A percentile compares a stretch with the other conserved stretches of the same genome.
phyloP scores from a whole-genome alignment of 2,113 vertebrate species.

The Scalopus aquaticus region DNA sequence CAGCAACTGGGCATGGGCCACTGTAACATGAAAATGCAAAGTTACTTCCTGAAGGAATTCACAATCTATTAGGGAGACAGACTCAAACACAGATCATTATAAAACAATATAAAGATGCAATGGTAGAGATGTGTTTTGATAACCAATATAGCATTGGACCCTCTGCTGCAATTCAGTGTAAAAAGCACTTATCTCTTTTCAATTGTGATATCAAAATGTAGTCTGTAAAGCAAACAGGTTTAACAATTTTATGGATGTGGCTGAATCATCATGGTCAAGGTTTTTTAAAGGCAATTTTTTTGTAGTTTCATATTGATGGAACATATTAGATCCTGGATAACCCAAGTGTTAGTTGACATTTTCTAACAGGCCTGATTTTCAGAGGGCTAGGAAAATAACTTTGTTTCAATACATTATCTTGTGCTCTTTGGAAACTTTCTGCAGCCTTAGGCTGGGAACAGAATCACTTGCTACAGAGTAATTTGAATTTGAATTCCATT shows the following conservation, averaged over 20 bases:
- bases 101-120: background rate
- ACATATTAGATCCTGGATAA: background rate
- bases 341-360: background rate
- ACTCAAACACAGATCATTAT: background rate
- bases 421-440: background rate
- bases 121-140: background rate
- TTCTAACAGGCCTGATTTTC: slow-evolving; percentile 11
- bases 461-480: slow-evolving; percentile 1
- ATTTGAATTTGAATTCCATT: slow-evolving; percentile 54
- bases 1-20: background rate
- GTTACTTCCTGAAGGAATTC: background rate
- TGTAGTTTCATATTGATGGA: background rate
- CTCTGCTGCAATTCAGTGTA: background rate
- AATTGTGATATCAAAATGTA: background rate
- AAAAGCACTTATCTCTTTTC: background rate
- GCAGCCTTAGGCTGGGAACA: background rate
- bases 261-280: background rate
- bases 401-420: background rate
- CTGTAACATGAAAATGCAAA: background rate
- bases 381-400: background rate
- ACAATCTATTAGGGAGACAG: background rate
- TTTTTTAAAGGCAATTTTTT: background rate
- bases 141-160: background rate
- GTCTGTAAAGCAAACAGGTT: background rate
- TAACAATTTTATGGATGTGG: background rate